These are phyloP conservation scores for Bos taurus DNA, from an alignment of 2,113 vertebrate genomes.

Conservation along the genomic window DNA sequence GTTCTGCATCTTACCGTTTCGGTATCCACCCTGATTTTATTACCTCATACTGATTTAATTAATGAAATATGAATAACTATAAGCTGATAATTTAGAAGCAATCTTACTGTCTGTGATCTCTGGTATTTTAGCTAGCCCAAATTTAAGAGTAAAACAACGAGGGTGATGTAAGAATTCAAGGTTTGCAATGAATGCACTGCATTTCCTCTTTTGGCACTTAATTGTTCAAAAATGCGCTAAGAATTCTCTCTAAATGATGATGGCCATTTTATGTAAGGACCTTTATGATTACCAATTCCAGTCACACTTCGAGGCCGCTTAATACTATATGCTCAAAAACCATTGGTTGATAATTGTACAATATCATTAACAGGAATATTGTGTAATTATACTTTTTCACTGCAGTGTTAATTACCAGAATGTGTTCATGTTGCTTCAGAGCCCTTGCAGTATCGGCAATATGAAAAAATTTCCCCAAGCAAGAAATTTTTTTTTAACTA, in stretches of 20 bases:
- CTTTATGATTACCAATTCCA: not conserved
- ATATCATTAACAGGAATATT: constrained; percentile 33
- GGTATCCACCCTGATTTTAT: not conserved
- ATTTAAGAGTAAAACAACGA: not conserved
- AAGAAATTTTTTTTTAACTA: constrained; percentile 22
- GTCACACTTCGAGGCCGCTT: not conserved
- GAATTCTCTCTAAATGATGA: not conserved
- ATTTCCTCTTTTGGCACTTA: not conserved
- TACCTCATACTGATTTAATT: not conserved
- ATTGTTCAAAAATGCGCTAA: not conserved
- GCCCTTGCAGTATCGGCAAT: not conserved
- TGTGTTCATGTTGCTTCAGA: not conserved
- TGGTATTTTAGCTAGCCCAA: not conserved
- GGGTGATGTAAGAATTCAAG: not conserved
- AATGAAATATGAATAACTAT: not conserved
- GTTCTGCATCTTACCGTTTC: not conserved
- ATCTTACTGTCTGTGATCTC: not conserved
- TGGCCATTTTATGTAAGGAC: not conserved
- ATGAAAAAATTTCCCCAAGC: not conserved
- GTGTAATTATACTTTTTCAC: constrained; percentile 23
- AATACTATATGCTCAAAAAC: not conserved
- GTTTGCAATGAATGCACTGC: not conserved
- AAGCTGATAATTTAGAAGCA: not conserved
- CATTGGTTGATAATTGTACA: constrained; percentile 1
- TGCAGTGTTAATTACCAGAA: constrained; percentile 34